Percentiles rank a stretch among this genome's conserved stretches.
phyloP scores from a whole-genome alignment of 2,113 vertebrate genomes.

The Cyprinodon variegatus region DNA sequence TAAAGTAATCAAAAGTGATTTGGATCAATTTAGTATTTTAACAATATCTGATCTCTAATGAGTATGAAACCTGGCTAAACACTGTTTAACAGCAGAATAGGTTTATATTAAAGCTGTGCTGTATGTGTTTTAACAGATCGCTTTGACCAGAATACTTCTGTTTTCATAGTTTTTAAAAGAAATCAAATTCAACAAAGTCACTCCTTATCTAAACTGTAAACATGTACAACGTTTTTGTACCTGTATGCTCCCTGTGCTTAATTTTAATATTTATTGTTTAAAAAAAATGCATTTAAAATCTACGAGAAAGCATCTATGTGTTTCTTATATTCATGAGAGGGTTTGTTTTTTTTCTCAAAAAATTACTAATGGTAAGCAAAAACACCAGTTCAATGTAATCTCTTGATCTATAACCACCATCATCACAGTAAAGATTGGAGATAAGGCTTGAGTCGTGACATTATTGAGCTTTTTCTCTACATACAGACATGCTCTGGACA shows the following conservation, averaged over 20 bases:
- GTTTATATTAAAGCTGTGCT: neutral
- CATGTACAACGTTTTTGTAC: neutral
- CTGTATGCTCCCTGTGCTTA: neutral
- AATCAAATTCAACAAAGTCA: neutral
- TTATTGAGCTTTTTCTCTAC: conserved; percentile 5
- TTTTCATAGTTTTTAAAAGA: neutral
- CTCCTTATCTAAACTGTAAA: neutral
- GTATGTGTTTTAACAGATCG: neutral
- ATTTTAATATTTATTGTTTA: neutral
- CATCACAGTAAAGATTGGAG: neutral
- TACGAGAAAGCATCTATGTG: neutral
- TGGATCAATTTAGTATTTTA: no score
- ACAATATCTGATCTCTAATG: no score
- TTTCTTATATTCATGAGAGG: neutral
- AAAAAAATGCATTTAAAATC: neutral
- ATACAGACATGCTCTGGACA: conserved; percentile 91
- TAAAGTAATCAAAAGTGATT: no score
- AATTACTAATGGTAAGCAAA: neutral
- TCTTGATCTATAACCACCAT: neutral
- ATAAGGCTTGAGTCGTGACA: neutral
- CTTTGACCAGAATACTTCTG: no score
- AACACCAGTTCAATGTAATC: neutral
- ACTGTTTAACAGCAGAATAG: neutral
- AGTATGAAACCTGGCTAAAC: no score
- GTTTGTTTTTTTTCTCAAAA: neutral